Percentiles rank a stretch among this genome's conserved stretches.
Conservation (phyloP, 2,888 invertebrate genomes). For the Diploptera punctata region DNA sequence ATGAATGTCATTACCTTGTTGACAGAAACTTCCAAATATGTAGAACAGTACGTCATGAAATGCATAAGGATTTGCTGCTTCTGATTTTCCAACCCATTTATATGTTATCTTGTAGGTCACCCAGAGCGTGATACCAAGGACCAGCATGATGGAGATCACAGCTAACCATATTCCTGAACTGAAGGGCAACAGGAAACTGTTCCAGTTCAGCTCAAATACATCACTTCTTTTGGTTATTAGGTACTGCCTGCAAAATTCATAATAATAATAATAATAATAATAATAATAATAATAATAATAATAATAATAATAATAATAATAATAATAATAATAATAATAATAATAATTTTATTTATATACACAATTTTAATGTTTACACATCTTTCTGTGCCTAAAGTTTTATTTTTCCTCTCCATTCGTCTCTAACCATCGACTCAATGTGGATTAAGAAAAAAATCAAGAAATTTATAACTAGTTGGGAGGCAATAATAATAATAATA, state of each 20-base stretch:
- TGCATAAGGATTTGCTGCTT: not conserved
- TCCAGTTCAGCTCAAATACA: not conserved
- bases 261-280: no score
- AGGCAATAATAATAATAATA: no score
- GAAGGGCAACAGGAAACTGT: not conserved
- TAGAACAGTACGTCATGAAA: not conserved
- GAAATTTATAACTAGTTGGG: no score
- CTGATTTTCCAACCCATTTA: not conserved
- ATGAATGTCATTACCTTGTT: not conserved
- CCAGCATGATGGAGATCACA: not conserved
- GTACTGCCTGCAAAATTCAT: not conserved
- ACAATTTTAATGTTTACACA: no score
- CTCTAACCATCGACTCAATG: no score
- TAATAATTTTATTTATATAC: no score
- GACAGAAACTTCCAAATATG: not conserved
- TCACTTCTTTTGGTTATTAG: not conserved
- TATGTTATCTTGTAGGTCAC: not conserved
- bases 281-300: no score
- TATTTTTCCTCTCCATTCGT: no score
- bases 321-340: no score
- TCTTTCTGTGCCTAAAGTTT: no score
- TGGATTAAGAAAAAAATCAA: no score
- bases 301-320: no score
- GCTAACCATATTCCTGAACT: not conserved
- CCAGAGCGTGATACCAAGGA: not conserved